phyloP scores from a whole-genome alignment of 1,140 invertebrate species.

The Manduca sexta region DNA sequence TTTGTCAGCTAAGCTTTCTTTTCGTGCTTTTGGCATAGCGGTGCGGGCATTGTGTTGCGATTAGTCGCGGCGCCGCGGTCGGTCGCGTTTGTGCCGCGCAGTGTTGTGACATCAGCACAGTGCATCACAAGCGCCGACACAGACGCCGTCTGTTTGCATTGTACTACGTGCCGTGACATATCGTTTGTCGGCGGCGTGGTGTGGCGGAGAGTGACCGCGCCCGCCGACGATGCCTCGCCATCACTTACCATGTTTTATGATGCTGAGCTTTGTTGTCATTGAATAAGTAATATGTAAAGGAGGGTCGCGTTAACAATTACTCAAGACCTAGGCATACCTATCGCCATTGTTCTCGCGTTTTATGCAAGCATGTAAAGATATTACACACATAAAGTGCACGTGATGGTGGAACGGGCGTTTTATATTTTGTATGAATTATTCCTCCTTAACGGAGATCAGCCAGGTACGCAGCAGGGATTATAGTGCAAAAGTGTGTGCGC shows the following conservation, averaged over 20 bases:
- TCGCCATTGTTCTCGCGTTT: slow-evolving; percentile 20
- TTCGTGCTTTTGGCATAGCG: slow-evolving; percentile 16
- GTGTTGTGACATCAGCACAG: slow-evolving; percentile 49
- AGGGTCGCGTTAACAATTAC: slow-evolving; percentile 38
- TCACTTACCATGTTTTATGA: slow-evolving; percentile 44
- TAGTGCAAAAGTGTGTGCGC: too few relatives aligned
- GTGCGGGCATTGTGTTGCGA: slow-evolving; percentile 43
- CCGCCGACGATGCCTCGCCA: slow-evolving; percentile 28
- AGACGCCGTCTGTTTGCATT: slow-evolving; percentile 65
- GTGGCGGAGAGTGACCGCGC: neutral
- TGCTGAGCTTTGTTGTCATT: slow-evolving; percentile 37
- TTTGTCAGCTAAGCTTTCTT: slow-evolving; percentile 37
- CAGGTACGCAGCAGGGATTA: too few relatives aligned
- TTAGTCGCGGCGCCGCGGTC: slow-evolving; percentile 51
- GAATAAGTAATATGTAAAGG: slow-evolving; percentile 36
- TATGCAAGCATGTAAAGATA: slow-evolving; percentile 15
- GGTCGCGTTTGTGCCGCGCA: slow-evolving; percentile 21
- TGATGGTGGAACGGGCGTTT: slow-evolving; percentile 26
- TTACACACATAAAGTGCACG: slow-evolving; percentile 11
- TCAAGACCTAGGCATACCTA: slow-evolving; percentile 32
- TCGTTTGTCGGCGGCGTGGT: slow-evolving; percentile 38
- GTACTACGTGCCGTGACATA: slow-evolving; percentile 65
- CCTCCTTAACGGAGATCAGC: too few relatives aligned
- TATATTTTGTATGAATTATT: too few relatives aligned
- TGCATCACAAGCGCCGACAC: slow-evolving; percentile 51